phyloP scores from a whole-genome alignment of 2,888 invertebrate species.

The Saturnia pavonia region DNA sequence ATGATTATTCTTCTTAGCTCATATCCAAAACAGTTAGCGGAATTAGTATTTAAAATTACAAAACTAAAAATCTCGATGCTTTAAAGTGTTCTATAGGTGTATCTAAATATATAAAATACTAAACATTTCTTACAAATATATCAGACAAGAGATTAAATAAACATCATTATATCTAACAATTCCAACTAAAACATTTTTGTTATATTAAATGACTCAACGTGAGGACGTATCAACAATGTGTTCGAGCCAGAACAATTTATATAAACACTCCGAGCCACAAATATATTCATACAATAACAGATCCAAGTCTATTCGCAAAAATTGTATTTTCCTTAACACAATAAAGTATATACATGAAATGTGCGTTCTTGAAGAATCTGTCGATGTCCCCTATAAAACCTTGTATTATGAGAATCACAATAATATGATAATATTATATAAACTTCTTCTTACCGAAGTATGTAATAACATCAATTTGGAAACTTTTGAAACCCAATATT shows the following conservation, averaged over 20 bases:
- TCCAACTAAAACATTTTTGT: constrained; percentile 62
- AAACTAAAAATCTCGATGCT: too few relatives aligned
- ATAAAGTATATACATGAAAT: constrained; percentile 46
- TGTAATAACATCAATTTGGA: background rate
- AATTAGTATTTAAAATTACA: too few relatives aligned
- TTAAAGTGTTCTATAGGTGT: too few relatives aligned
- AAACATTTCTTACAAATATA: background rate
- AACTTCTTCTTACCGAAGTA: background rate
- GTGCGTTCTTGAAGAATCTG: constrained; percentile 39
- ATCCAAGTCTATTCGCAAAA: constrained; percentile 45
- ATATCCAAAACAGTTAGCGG: too few relatives aligned
- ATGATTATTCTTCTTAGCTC: too few relatives aligned
- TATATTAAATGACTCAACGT: constrained; percentile 62
- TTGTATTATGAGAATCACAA: background rate
- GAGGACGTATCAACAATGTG: constrained; percentile 22
- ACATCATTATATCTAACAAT: constrained; percentile 39
- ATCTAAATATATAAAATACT: too few relatives aligned
- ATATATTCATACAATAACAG: constrained; percentile 59
- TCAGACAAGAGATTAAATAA: background rate
- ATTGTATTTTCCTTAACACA: constrained; percentile 62
- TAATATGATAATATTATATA: background rate
- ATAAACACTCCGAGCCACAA: constrained; percentile 68
- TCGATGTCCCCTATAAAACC: constrained; percentile 29
- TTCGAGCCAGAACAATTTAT: constrained; percentile 33
- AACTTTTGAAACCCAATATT: background rate